Evolutionary conservation across 2,113 vertebrate genomes (phyloP), one percentile per base, ranked within the genome.

Genomic region (Syngnathoides biaculeatus): DNA sequence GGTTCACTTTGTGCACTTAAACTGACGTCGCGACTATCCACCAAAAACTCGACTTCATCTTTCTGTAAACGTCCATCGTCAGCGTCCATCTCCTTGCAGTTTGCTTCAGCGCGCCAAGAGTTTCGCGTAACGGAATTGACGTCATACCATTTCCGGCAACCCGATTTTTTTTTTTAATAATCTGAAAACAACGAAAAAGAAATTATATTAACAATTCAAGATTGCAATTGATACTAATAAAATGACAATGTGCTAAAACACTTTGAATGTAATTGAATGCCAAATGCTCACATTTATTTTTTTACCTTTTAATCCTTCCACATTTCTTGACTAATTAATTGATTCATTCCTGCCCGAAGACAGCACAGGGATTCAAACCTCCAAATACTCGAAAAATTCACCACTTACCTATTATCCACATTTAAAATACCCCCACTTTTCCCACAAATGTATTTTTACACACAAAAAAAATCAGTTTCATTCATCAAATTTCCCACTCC

Each of bases 121-220:
- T 0, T 85, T 87, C 79, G 78, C 84, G 64, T 59, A 81, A 78
- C 73, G 88, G 86, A 88, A 83, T 9, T 81, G 12, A 75, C 79
- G 3, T 76, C 38, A 11, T 0, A 0, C 0, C 9, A 1, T 3
- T 67, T 79, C 78, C 79, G 70, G 24, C 4, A 20, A 64, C 24
- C 14, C n/a, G n/a, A 27, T 1, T 30, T 30, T 35, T 19, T 15
- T 1, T 2, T n/a, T 40, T 40, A 11, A n/a, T 4, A 60, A 19
- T 19, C 8, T 10, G 2, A 58, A 38, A 19, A 38, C 8, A 20
- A 38, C 10, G 11, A 30, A 19, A 9, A 22, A 53, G 9, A 11
- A 5, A 55, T 12, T n/a, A n/a, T 20, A 50, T 3, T 8, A 50
- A 50, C 2, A 50, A 50, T n/a, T n/a, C 2, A 50, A 15, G 4